Evolutionary conservation across 2,797 vertebrate species (phyloP).

Genomic region (Spinus pinus): DNA sequence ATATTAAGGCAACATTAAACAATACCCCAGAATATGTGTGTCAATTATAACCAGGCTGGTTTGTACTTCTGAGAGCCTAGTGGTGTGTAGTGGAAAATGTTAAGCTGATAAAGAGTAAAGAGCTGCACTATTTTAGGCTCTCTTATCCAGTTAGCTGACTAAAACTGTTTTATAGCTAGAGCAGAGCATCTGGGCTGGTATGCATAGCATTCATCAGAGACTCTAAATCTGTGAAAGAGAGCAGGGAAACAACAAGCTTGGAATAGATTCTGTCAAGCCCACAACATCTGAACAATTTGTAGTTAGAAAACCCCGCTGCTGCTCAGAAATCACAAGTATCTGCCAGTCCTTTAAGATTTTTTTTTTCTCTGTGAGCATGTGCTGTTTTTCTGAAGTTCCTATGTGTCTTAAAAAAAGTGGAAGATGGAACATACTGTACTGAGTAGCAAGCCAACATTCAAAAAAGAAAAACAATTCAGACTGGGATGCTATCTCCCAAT

Average conservation of each 20-base stretch:
- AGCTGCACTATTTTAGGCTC: constrained; percentile 69
- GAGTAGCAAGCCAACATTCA: not conserved
- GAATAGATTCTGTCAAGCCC: constrained; percentile 53
- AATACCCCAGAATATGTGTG: not conserved
- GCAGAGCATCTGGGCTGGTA: constrained; percentile 55
- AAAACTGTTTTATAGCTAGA: constrained; percentile 66
- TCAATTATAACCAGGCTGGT: not conserved
- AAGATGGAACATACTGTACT: constrained; percentile 48
- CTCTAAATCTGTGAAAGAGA: constrained; percentile 53
- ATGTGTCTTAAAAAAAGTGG: constrained; percentile 7
- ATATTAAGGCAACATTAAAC: not conserved
- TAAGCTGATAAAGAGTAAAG: constrained; percentile 71
- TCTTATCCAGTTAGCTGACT: constrained; percentile 72
- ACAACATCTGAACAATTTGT: constrained; percentile 57
- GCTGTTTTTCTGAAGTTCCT: constrained; percentile 67
- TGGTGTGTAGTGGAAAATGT: constrained; percentile 64
- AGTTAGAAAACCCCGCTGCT: constrained; percentile 52
- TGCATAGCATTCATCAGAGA: constrained; percentile 55
- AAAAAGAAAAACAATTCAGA: constrained; percentile 2
- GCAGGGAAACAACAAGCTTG: constrained; percentile 38
- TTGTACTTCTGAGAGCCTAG: constrained; percentile 11
- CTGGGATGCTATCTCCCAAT: not conserved
- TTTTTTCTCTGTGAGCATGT: constrained; percentile 39
- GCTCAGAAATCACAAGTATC: constrained; percentile 53
- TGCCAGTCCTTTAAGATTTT: constrained; percentile 46